phyloP scores from a whole-genome alignment of 2,797 vertebrate genomes.

The Balearica regulorum region DNA sequence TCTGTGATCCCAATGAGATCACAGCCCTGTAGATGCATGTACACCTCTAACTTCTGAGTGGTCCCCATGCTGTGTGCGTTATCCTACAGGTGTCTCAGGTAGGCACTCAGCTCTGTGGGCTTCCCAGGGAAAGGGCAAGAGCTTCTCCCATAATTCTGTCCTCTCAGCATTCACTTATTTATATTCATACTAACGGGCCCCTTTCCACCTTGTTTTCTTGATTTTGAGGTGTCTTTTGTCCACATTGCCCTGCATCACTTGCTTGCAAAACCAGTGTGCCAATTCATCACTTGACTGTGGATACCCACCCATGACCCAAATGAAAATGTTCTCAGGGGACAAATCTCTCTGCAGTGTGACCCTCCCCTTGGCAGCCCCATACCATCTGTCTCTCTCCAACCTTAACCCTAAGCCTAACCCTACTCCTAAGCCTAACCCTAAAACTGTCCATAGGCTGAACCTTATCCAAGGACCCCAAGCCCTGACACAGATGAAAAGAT shows the following conservation, averaged over 20 bases:
- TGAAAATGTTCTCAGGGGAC: background rate
- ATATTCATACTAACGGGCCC: background rate
- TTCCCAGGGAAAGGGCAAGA: background rate
- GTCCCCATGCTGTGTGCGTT: too few relatives aligned
- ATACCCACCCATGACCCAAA: too few relatives aligned
- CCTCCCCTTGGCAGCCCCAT: background rate
- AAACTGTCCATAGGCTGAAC: background rate
- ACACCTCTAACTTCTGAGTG: background rate
- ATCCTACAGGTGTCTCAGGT: background rate
- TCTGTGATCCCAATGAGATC: background rate
- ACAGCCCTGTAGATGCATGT: background rate
- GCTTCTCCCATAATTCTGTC: background rate
- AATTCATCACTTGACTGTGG: background rate
- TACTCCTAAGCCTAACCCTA: background rate
- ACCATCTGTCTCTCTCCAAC: background rate
- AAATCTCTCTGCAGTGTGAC: background rate
- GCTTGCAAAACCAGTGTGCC: background rate
- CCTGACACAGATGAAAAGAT: background rate
- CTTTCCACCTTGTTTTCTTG: background rate
- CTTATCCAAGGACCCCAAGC: background rate
- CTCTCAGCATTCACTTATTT: background rate
- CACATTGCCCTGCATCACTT: accelerated
- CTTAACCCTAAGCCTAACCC: background rate
- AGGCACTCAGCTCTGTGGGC: background rate
- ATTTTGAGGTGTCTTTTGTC: background rate